Evolutionary conservation across 2,888 invertebrate genomes (phyloP).

Genomic region (Rhimphoctona megacephalus): DNA sequence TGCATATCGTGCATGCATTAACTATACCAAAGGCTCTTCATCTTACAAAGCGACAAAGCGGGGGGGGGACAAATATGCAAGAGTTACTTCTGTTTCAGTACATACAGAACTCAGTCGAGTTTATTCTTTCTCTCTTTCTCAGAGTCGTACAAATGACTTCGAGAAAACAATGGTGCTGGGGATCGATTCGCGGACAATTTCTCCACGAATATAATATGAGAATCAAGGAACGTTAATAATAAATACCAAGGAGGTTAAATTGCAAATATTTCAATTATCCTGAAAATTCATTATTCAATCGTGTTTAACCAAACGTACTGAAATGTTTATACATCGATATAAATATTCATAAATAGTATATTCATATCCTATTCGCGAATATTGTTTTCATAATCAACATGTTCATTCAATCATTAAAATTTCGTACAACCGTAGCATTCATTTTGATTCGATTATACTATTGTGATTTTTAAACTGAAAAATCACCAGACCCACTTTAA

Average conservation of each 20-base stretch:
- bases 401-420: not conserved
- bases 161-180: constrained; percentile 49
- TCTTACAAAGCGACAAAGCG: not conserved
- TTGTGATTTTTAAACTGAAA: too few species aligned
- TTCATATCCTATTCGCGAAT: not conserved
- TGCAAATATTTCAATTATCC: constrained; percentile 1
- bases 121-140: constrained; percentile 2
- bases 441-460: not conserved
- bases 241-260: not conserved
- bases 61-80: not conserved
- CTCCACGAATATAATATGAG: not conserved
- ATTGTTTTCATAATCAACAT: not conserved
- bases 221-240: constrained; percentile 11
- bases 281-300: constrained; percentile 26
- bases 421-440: not conserved
- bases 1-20: constrained; percentile 25
- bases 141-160: constrained; percentile 40
- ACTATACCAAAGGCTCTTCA: constrained; percentile 14
- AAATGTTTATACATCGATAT: not conserved
- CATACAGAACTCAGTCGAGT: not conserved
- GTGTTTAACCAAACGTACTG: not conserved
- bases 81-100: not conserved
- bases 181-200: not conserved
- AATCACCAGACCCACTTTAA: not conserved
- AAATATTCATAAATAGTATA: not conserved